A percentile compares a stretch with the other conserved stretches of the same genome.
Conservation (phyloP, 2,113 vertebrate genomes). For the Dasyurus viverrinus region DNA sequence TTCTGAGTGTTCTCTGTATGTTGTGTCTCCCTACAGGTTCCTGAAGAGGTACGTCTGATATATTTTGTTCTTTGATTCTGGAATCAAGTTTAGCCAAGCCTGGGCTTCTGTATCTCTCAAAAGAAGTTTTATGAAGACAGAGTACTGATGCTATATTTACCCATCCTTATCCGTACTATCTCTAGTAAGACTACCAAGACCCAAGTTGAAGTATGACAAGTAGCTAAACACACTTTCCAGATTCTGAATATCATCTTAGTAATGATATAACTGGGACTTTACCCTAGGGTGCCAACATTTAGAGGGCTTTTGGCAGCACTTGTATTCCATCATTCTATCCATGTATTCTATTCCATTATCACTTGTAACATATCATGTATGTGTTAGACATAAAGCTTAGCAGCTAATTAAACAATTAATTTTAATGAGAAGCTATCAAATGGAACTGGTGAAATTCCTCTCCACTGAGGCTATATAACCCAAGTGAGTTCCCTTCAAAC, state of each 20-base stretch:
- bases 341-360: too few species aligned
- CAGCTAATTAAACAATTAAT: neutral
- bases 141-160: neutral
- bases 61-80: fast-evolving
- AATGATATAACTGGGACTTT: neutral
- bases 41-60: constrained; percentile 82
- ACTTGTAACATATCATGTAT: too few species aligned
- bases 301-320: neutral
- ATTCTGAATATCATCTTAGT: too few species aligned
- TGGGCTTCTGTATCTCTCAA: neutral
- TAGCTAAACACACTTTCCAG: neutral
- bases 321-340: neutral
- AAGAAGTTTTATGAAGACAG: neutral
- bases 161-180: neutral
- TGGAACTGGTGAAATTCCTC: neutral
- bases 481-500: neutral
- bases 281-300: neutral
- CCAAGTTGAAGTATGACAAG: neutral
- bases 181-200: neutral
- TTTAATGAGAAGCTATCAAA: neutral
- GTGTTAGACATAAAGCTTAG: neutral
- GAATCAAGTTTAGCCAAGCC: neutral
- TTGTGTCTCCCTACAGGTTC: constrained; percentile 81
- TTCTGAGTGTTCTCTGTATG: neutral
- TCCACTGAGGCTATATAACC: neutral